Conservation (phyloP, 37 sponge, comb jelly and placozoan genomes). For the Hormiphora californensis region DNA sequence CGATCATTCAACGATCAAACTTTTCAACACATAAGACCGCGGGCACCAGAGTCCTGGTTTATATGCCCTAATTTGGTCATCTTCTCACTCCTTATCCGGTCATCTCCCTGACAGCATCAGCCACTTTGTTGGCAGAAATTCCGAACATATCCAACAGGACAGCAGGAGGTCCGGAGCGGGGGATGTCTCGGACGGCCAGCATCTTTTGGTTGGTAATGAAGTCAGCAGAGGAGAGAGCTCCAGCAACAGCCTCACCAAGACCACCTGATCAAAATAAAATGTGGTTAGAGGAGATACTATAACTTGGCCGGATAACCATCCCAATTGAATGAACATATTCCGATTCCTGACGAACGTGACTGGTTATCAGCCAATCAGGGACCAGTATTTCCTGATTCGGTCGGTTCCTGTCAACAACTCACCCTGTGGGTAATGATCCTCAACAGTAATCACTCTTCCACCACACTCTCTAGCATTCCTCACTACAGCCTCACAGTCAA, state of each 20-base stretch:
- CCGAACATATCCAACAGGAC: slow-evolving; percentile 80
- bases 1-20: too few relatives aligned
- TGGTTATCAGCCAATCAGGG: too few relatives aligned
- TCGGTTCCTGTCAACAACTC: too few relatives aligned
- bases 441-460: slow-evolving; percentile 86
- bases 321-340: too few relatives aligned
- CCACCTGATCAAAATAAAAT: slow-evolving; percentile 67
- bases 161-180: slow-evolving; percentile 78
- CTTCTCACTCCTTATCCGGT: slow-evolving; percentile 40
- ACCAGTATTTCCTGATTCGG: too few relatives aligned
- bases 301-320: too few relatives aligned
- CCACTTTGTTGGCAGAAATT: slow-evolving; percentile 66
- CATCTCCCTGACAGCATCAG: slow-evolving; percentile 73
- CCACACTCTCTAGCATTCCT: slow-evolving; percentile 69
- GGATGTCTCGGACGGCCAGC: slow-evolving; percentile 82
- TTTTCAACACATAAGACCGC: too few relatives aligned
- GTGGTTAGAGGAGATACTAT: too few relatives aligned
- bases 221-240: slow-evolving; percentile 66
- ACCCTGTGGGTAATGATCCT: slow-evolving; percentile 96
- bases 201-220: slow-evolving; percentile 56
- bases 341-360: too few relatives aligned
- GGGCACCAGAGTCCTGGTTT: too few relatives aligned
- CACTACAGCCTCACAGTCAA: slow-evolving; percentile 76
- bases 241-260: slow-evolving; percentile 94
- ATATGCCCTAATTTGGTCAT: too few relatives aligned